Evolutionary conservation across 2,888 invertebrate species (phyloP).

Genomic region (Tetheella fluctuosa): DNA sequence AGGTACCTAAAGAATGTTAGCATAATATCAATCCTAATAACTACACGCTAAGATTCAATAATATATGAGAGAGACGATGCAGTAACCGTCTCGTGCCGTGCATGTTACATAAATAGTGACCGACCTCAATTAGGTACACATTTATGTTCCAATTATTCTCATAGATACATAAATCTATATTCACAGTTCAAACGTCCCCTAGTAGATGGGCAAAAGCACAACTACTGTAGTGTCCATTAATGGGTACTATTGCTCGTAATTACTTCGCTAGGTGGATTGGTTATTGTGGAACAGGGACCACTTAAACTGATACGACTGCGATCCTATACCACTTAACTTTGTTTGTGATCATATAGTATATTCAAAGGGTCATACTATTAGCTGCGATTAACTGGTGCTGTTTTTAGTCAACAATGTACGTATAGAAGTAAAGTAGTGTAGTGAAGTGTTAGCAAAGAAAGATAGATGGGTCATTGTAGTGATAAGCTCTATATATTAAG

Average conservation of each 20-base stretch:
- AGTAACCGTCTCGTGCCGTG: slow-evolving; percentile 11
- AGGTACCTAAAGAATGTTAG: too few species aligned
- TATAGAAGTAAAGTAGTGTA: neutral
- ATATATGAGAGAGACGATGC: neutral
- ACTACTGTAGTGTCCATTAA: slow-evolving; percentile 1
- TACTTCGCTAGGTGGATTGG: slow-evolving; percentile 4
- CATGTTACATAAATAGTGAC: slow-evolving; percentile 11
- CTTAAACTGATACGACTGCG: slow-evolving; percentile 12
- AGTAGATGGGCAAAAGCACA: slow-evolving; percentile 3
- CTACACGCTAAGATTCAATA: neutral
- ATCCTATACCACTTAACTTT: slow-evolving; percentile 21
- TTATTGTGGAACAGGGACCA: slow-evolving; percentile 5
- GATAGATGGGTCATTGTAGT: too few species aligned
- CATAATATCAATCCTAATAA: neutral
- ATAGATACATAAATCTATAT: slow-evolving; percentile 7
- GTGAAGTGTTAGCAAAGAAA: too few species aligned
- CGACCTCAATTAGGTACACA: neutral
- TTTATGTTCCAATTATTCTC: slow-evolving; percentile 1
- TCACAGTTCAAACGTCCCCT: slow-evolving; percentile 5
- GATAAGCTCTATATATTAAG: too few species aligned
- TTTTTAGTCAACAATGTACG: neutral
- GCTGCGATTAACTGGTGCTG: neutral
- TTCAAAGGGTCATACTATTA: neutral
- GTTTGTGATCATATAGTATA: neutral
- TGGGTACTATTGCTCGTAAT: neutral